A percentile compares a stretch with the other conserved stretches of the same genome.
These are phyloP conservation scores for Gobionotothen gibberifrons DNA, from an alignment of 2,797 vertebrate genomes.

Conservation along the genomic window DNA sequence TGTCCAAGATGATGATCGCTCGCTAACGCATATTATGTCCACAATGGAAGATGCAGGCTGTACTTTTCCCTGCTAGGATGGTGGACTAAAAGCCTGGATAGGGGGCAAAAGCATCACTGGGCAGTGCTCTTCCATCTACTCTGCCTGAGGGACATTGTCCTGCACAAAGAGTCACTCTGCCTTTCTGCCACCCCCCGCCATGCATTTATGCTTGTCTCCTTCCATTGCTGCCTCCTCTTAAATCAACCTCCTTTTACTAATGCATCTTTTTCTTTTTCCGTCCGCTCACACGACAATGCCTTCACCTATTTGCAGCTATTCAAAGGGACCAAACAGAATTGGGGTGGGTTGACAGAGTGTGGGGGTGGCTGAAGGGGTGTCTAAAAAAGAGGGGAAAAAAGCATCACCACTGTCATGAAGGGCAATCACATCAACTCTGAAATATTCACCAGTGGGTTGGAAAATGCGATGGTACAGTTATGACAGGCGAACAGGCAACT, in stretches of 20 bases:
- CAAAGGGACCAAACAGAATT: conserved; percentile 64
- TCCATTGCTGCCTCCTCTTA: conserved; percentile 66
- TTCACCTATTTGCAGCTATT: conserved; percentile 76
- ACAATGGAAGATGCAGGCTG: conserved; percentile 79
- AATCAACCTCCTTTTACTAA: conserved; percentile 76
- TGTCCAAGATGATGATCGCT: conserved; percentile 74
- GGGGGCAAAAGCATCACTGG: conserved; percentile 76
- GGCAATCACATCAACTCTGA: conserved; percentile 97
- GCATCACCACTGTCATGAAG: conserved; percentile 88
- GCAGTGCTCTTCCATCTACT: conserved; percentile 74
- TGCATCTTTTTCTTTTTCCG: conserved; percentile 62
- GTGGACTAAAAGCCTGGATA: conserved; percentile 78
- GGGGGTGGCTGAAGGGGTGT: conserved; percentile 68
- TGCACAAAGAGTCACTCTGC: conserved; percentile 80
- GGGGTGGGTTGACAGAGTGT: conserved; percentile 38
- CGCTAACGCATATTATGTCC: conserved; percentile 79
- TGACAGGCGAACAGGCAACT: conserved; percentile 91
- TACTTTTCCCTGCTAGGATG: conserved; percentile 79
- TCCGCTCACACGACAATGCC: conserved; percentile 61
- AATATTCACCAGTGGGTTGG: conserved; percentile 99
- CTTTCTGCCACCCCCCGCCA: conserved; percentile 56
- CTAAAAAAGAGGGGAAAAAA: conserved; percentile 50
- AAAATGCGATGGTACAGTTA: conserved; percentile 94
- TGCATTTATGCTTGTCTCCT: conserved; percentile 71
- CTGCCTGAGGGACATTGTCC: conserved; percentile 83